Evolutionary conservation across 2,888 invertebrate species (phyloP).

Genomic region (Criorhina ranunculi): DNA sequence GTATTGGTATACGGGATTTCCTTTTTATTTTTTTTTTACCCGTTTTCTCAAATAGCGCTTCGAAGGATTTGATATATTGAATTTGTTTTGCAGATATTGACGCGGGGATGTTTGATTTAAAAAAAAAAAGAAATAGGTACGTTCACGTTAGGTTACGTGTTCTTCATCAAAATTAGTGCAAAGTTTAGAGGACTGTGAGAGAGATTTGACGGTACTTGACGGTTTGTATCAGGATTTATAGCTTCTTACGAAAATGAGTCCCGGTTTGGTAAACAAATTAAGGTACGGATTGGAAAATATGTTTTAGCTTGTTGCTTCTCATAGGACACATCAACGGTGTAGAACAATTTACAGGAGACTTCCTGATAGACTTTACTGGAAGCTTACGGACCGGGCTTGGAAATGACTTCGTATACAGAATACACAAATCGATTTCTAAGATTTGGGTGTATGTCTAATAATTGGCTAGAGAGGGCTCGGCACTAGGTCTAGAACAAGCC

Average conservation of each 20-base stretch:
- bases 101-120: conserved; percentile 29
- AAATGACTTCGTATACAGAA: no score
- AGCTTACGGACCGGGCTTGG: no score
- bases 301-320: no score
- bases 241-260: background rate
- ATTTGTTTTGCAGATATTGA: conserved; percentile 44
- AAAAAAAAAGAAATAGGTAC: background rate
- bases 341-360: no score
- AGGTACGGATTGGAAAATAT: no score
- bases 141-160: background rate
- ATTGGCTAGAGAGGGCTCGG: no score
- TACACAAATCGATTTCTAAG: no score
- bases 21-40: background rate
- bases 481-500: no score
- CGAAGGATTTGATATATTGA: conserved; percentile 46
- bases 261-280: no score
- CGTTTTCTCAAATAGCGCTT: background rate
- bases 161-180: background rate
- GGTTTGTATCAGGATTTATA: background rate
- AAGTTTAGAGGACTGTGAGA: background rate
- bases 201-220: background rate
- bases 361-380: no score
- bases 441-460: no score
- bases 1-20: background rate
- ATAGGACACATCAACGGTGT: no score